Conservation (phyloP, 2,888 invertebrate genomes). For the Agonopterix heracliana region DNA sequence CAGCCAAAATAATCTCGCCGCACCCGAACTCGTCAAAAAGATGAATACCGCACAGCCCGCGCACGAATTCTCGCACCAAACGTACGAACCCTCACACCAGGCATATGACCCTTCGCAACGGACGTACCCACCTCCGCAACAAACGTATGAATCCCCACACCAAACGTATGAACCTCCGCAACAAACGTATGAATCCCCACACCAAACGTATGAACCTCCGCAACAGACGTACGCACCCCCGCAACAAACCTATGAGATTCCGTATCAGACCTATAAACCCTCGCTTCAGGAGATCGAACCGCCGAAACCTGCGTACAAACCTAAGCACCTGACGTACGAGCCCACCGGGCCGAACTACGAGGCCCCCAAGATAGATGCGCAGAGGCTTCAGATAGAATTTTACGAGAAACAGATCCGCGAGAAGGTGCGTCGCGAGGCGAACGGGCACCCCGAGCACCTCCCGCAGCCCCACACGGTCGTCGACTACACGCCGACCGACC, state of each 20-base stretch:
- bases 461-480: slow-evolving; percentile 59
- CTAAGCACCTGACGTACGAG: neutral
- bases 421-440: slow-evolving; percentile 43
- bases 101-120: neutral
- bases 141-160: neutral
- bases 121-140: neutral
- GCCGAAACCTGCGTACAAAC: neutral
- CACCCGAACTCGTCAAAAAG: slow-evolving; percentile 60
- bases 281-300: neutral
- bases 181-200: neutral
- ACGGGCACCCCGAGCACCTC: slow-evolving; percentile 33
- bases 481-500: slow-evolving; percentile 61
- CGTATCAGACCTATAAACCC: neutral
- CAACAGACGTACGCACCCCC: neutral
- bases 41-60: slow-evolving; percentile 28
- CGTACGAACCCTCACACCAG: neutral
- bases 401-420: slow-evolving; percentile 68
- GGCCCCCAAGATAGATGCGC: slow-evolving; percentile 51
- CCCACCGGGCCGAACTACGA: slow-evolving; percentile 12
- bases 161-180: neutral
- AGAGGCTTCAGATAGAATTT: slow-evolving; percentile 65
- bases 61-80: slow-evolving; percentile 24
- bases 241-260: neutral
- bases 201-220: neutral
- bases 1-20: slow-evolving; percentile 55